Evolutionary conservation across 2,797 vertebrate genomes (phyloP), one percentile per base, ranked within the genome.

Genomic region (Pangasius mekongensis): DNA sequence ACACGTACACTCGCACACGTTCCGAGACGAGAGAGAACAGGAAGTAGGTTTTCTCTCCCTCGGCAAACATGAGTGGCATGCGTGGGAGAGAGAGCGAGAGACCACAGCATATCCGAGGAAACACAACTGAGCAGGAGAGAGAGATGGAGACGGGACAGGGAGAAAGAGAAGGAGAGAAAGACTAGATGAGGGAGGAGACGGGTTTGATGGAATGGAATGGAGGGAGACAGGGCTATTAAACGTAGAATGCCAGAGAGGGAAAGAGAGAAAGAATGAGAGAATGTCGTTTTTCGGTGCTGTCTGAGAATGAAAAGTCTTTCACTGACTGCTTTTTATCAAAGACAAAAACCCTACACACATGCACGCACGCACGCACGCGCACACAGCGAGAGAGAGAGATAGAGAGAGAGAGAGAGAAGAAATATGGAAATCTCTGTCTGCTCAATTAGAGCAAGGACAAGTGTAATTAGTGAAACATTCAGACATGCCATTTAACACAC

Each of bases 161-260:
- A 33, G 76, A 66, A 60, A 85, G 16, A 76, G 66, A 86, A 30
- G 30, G 14, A 36, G 54, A 52, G 81, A 83, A 4, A 64, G 74
- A 73, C 30, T 10, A n/a, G 52, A 81, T 14, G 22, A 60, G 30
- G 86, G 89, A 64, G 56, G 76, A 49, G 87, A 47, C 16, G 24
- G 83, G 85, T 69, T 82, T 52, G n/a, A 47, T 87, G 82, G 39
- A 47, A 64, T 43, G 66, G 30, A 71, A 91, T 58, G 83, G 77
- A 87, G 85, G 83, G 54, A 87, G 84, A 84, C 52, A 3, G 87
- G 22, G 67, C 84, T 91, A 90, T 94, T 92, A 73, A 90, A 91
- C 82, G 87, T 88, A 49, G 30, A 52, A n/a, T 3, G 73, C 52
- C 16, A 47, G 49, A 9, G 16, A 4, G 77, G 43, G 74, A 66